phyloP scores from a whole-genome alignment of 2,797 vertebrate genomes.

The Bothrops alternatus region DNA sequence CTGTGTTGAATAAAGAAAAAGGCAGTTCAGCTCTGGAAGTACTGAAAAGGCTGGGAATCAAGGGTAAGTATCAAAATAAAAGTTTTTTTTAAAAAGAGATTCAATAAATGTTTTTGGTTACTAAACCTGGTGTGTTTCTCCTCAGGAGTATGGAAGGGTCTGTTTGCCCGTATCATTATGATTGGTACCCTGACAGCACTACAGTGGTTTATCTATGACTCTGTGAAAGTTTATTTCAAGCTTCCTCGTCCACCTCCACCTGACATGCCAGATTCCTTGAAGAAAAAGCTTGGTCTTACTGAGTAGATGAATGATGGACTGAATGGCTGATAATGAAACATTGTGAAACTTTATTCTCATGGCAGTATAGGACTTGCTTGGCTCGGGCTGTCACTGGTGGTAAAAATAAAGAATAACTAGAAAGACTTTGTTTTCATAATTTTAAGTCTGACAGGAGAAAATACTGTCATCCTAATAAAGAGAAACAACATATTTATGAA shows the following conservation, averaged over 20 bases:
- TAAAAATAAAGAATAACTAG: constrained; percentile 64
- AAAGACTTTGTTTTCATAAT: constrained; percentile 50
- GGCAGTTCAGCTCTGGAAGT: constrained; percentile 90
- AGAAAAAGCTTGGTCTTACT: constrained; percentile 89
- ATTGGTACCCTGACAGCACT: constrained; percentile 93
- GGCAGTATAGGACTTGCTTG: constrained; percentile 68
- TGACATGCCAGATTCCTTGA: constrained; percentile 94
- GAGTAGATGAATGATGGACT: constrained; percentile 77
- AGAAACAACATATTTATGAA: not conserved
- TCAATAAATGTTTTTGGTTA: not conserved
- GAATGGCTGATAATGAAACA: constrained; percentile 61
- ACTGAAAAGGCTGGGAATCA: constrained; percentile 88
- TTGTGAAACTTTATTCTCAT: constrained; percentile 74
- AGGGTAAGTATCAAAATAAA: constrained; percentile 72
- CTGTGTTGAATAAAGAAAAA: constrained; percentile 96
- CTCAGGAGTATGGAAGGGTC: constrained; percentile 93
- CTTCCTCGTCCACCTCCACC: constrained; percentile 92
- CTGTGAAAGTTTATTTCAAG: constrained; percentile 94
- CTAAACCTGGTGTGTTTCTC: not conserved
- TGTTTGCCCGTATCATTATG: constrained; percentile 95
- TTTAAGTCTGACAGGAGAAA: constrained; percentile 39
- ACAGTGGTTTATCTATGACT: constrained; percentile 97
- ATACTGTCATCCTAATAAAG: constrained; percentile 19
- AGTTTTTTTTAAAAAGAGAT: not conserved
- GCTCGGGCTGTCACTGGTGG: constrained; percentile 56